A percentile compares a stretch with the other conserved stretches of the same genome.
These are phyloP conservation scores for Periophthalmus magnuspinnatus DNA, from an alignment of 2,797 vertebrate species.

Conservation along the genomic window DNA sequence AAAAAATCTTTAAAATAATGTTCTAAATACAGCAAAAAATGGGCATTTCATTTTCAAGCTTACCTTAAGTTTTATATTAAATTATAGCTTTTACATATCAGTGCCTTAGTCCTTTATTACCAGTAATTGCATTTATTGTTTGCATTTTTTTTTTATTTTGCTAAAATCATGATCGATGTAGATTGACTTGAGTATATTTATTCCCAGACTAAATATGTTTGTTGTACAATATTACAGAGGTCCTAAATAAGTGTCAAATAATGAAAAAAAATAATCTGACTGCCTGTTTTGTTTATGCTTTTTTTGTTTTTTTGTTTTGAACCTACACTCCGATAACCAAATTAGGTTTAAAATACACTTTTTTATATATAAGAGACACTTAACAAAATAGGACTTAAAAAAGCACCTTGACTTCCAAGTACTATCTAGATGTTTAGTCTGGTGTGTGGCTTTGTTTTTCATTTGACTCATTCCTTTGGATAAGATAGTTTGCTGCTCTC, in stretches of 20 bases:
- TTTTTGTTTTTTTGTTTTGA: background rate
- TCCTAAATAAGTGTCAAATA: background rate
- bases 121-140: background rate
- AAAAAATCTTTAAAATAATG: too few species aligned
- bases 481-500: too few species aligned
- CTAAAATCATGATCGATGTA: background rate
- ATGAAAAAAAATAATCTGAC: too few species aligned
- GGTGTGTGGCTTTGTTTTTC: background rate
- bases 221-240: background rate
- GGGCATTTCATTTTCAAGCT: too few species aligned
- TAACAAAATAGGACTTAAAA: background rate
- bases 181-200: background rate
- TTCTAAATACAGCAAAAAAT: too few species aligned
- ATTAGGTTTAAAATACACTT: background rate
- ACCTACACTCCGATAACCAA: background rate
- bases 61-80: too few species aligned
- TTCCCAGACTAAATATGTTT: background rate
- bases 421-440: too few species aligned
- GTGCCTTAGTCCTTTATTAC: constrained; percentile 2
- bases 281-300: too few species aligned
- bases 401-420: background rate
- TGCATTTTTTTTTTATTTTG: background rate
- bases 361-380: background rate
- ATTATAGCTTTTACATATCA: background rate
- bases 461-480: constrained; percentile 7